Evolutionary conservation across 2,888 invertebrate species (phyloP).

Genomic region (Mythimna lalbum): DNA sequence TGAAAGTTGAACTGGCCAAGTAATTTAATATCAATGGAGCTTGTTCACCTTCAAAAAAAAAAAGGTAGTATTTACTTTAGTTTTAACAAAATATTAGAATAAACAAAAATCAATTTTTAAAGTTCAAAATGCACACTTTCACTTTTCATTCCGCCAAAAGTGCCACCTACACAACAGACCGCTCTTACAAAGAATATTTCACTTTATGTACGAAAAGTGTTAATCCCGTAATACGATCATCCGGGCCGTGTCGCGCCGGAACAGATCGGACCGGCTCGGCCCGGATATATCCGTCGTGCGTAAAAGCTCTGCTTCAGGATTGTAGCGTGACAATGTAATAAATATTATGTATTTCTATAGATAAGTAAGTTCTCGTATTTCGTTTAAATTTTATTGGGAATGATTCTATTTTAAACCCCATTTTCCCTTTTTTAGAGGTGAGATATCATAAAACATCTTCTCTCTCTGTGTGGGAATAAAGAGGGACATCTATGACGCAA

Average conservation of each 20-base stretch:
- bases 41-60: too few relatives aligned
- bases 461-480: too few relatives aligned
- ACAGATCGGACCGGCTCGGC: conserved; percentile 28
- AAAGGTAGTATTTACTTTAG: too few relatives aligned
- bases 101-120: not conserved
- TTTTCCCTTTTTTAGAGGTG: too few relatives aligned
- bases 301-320: conserved; percentile 48
- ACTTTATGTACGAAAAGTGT: conserved; percentile 35
- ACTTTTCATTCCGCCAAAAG: not conserved
- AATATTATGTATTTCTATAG: not conserved
- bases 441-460: too few relatives aligned
- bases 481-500: too few relatives aligned
- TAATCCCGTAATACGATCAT: conserved; percentile 52
- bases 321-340: conserved; percentile 21
- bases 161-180: not conserved
- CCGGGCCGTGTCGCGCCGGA: conserved; percentile 1
- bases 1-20: too few relatives aligned
- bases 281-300: conserved; percentile 41
- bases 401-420: not conserved
- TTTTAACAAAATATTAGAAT: too few relatives aligned
- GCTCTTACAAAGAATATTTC: conserved; percentile 15
- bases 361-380: not conserved
- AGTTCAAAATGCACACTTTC: not conserved
- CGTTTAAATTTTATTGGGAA: not conserved
- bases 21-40: too few relatives aligned